These are phyloP conservation scores for Sceloporus undulatus DNA, from an alignment of 2,113 vertebrate genomes.

Conservation along the genomic window DNA sequence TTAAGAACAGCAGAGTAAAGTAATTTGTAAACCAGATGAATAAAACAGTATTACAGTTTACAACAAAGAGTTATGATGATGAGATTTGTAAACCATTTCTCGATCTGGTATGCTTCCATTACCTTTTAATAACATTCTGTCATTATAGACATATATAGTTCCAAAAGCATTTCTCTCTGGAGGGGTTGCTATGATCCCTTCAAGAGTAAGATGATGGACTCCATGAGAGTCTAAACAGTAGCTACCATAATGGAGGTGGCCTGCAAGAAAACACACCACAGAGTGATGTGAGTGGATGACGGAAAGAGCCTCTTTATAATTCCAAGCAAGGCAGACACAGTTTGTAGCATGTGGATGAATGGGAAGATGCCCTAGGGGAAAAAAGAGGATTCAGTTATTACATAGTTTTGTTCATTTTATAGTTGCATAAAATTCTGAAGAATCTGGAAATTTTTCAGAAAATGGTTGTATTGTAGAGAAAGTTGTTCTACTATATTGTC, in stretches of 20 bases:
- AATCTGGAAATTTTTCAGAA: background rate
- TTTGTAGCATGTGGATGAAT: conserved; percentile 84
- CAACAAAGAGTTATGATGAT: background rate
- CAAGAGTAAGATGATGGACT: conserved; percentile 89
- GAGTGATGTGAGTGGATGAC: conserved; percentile 84
- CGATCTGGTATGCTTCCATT: conserved; percentile 83
- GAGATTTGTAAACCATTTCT: conserved; percentile 77
- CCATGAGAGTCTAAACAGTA: conserved; percentile 83
- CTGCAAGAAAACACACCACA: conserved; percentile 90
- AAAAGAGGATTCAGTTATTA: conserved; percentile 29
- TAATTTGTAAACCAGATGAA: background rate
- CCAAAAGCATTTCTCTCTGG: conserved; percentile 87
- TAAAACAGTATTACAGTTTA: background rate
- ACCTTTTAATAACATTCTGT: conserved; percentile 90
- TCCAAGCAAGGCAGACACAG: conserved; percentile 88
- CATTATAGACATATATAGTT: conserved; percentile 86
- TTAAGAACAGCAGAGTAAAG: background rate
- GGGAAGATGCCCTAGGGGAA: conserved; percentile 88
- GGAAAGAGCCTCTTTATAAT: conserved; percentile 82
- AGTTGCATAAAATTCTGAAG: background rate
- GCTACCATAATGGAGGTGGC: conserved; percentile 90
- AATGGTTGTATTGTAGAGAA: background rate
- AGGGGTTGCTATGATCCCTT: conserved; percentile 90
- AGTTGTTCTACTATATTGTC: no score
- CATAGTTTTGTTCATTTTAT: background rate